Base-by-base conservation (phyloP, 2,888 invertebrate species). In the Perithous albicinctus region DNA sequence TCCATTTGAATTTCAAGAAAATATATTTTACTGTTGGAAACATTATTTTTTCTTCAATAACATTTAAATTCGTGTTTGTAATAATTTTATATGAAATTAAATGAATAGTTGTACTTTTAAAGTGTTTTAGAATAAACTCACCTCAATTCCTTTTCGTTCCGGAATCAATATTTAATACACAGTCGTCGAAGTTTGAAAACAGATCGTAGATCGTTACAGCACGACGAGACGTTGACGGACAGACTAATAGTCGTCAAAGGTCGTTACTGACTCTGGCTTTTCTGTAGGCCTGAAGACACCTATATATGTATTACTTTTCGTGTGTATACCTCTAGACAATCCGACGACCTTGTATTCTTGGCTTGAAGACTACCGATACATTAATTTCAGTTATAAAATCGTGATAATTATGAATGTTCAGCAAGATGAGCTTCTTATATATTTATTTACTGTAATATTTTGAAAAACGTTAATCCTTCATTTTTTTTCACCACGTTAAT, bases 171-270 rank as follows among this genome's bases (percentile, higher is more conserved):
- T 8, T n/a, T 4, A 32, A n/a, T 2, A 35, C 35, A 51, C 67
- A 15, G 38, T 7, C 20, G 23, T n/a, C 23, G 8, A n/a, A 18
- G 6, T 38, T 51, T 23, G n/a, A 29, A 35, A n/a, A n/a, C 12
- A 4, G 51, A 38, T 54, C 38, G 23, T 35, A 23, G 51, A 59
- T 69, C 10, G 59, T 56, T 12, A 29, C 56, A 20, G n/a, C 43
- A 15, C 84, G 87, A 85, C 82, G 80, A 84, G 80, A 85, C 67
- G 82, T 84, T 78, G 80, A 85, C 48, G 73, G 84, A 78, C 83
- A 38, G 35, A 69, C 67, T 69, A 38, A 35, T n/a, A n/a, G n/a
- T 59, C 59, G 32, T 59, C 59, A 59, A 59, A 59, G 29, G n/a
- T 59, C 59, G 59, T 59, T 59, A 59, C 32, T 18, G 29, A 32